Conservation (phyloP, 2,797 vertebrate species). For the Silurus lanzhouensis region DNA sequence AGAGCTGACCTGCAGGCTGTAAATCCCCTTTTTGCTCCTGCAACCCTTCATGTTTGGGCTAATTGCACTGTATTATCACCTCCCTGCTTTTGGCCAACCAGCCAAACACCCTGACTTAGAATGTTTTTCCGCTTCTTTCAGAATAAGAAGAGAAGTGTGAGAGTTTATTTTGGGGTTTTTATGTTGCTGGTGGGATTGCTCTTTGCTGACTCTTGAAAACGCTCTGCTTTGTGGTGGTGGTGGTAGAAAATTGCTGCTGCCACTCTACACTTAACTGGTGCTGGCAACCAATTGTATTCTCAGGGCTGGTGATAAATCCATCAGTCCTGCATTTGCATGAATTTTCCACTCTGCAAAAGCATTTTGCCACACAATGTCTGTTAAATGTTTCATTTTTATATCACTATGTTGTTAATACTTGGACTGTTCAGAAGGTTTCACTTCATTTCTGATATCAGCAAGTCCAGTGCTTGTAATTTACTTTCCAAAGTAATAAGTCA, state of each 20-base stretch:
- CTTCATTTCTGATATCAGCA: neutral
- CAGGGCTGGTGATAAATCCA: conserved; percentile 42
- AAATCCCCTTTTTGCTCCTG: conserved; percentile 54
- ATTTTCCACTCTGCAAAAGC: conserved; percentile 11
- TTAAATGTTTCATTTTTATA: neutral
- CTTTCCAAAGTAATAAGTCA: neutral
- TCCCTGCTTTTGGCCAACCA: conserved; percentile 36
- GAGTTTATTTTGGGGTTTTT: conserved; percentile 45
- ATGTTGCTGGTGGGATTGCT: conserved; percentile 49
- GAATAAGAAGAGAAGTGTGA: conserved; percentile 9
- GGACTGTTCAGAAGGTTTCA: neutral
- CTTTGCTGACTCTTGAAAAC: conserved; percentile 55
- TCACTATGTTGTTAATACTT: neutral
- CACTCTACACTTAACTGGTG: conserved; percentile 45
- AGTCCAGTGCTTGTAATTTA: neutral
- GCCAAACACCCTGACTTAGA: conserved; percentile 44
- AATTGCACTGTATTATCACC: conserved; percentile 57
- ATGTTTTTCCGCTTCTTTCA: conserved; percentile 38
- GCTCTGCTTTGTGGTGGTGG: conserved; percentile 37
- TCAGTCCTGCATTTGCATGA: conserved; percentile 45
- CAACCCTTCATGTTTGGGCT: conserved; percentile 51
- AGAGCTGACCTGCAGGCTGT: conserved; percentile 57
- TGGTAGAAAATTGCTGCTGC: conserved; percentile 57
- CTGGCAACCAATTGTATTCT: conserved; percentile 50
- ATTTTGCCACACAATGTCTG: neutral